Percentiles rank a stretch among this genome's conserved stretches.
Conservation (phyloP, 2,113 vertebrate genomes). For the Lynx canadensis region DNA sequence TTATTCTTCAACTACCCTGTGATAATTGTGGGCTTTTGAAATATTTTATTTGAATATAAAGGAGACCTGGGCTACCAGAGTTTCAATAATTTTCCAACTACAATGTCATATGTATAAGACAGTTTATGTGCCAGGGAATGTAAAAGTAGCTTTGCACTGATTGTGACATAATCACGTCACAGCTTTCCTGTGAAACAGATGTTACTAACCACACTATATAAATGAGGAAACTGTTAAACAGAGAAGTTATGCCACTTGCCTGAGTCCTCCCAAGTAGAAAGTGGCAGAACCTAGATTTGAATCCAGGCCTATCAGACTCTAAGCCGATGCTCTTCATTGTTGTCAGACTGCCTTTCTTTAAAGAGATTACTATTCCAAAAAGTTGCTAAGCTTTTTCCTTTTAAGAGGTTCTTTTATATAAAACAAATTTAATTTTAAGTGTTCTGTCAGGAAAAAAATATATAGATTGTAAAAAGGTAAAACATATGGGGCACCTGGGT, state of each 20-base stretch:
- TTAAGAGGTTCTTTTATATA: background rate
- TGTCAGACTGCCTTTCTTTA: background rate
- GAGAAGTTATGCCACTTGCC: background rate
- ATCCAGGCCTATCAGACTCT: background rate
- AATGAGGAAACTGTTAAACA: background rate
- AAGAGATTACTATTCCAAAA: background rate
- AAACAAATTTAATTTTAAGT: background rate
- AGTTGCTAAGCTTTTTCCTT: background rate
- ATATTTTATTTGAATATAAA: slow-evolving; percentile 43
- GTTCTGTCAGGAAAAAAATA: background rate
- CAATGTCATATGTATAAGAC: background rate
- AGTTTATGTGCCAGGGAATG: background rate
- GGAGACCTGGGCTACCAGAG: background rate
- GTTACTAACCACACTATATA: background rate
- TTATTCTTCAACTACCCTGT: background rate
- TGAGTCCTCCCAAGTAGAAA: background rate
- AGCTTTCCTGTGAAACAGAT: background rate
- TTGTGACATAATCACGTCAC: background rate
- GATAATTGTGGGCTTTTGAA: background rate
- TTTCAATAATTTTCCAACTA: slow-evolving; percentile 12
- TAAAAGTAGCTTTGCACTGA: background rate
- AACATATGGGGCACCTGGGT: background rate
- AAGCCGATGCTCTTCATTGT: background rate
- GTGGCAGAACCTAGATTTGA: background rate
- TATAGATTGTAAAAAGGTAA: background rate